Evolutionary conservation across 2,888 invertebrate species (phyloP), one percentile per base, ranked within the genome.

Genomic region (Cinara cedri): DNA sequence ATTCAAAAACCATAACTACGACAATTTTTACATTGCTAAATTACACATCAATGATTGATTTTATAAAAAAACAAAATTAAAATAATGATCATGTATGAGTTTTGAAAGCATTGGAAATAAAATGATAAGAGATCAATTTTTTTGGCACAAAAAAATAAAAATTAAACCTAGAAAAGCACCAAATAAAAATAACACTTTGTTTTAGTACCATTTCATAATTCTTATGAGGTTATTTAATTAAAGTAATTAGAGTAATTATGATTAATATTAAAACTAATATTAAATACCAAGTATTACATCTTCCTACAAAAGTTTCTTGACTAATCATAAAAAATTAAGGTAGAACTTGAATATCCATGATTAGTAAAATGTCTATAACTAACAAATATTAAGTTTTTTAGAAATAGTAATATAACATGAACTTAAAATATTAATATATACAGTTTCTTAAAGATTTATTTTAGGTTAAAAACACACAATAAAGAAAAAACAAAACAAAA

Each of bases 121-220:
- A 75, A 65, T 16, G 44, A 72, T 46, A 51, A 75, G 74, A 75
- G 74, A 75, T 75, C 74, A 65, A 72, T 11, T 24, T 44, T 63
- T 63, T 24, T 42, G 21, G 13, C 54, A 3, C 54, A 42, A 49
- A 49, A 49, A 63, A 63, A 44, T 0, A 24, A 16, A 3, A 24
- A 46, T 24, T 57, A 54, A 34, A 3, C 54, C 34, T 34, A 34
- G 34, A 65, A 11, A 75, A 54, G 65, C 63, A 75, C 74, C 65
- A 63, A 42, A 65, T 74, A 54, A 54, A 72, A 19, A 72, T n/a
- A 62, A 60, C 24, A 46, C 14, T 54, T 24, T 44, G 26, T 46
- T 72, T n/a, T 60, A 46, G 60, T 60, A 46, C 19, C 13, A 46
- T 60, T 14, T 42, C 2, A 34, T 42, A 74, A n/a, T 62, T 72